A percentile compares a stretch with the other conserved stretches of the same genome.
phyloP scores from a whole-genome alignment of 1,140 invertebrate species.

The Microplitis demolitor region DNA sequence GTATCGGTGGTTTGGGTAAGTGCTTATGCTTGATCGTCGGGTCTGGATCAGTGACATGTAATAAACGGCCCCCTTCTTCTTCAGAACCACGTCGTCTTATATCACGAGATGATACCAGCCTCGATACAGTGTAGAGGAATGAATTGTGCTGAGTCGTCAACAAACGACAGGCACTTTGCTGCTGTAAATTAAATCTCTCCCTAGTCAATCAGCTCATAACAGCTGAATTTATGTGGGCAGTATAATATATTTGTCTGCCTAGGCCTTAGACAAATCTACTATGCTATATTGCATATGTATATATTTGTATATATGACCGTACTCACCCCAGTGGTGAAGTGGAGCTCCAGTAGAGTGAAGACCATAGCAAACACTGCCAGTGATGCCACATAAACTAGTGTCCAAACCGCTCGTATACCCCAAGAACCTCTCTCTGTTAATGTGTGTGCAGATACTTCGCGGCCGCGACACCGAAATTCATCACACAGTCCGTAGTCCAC shows the following conservation, averaged over 20 bases:
- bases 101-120: constrained; percentile 56
- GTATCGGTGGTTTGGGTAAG: constrained; percentile 51
- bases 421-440: constrained; percentile 54
- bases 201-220: background rate
- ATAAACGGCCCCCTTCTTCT: constrained; percentile 50
- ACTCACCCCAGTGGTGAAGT: constrained; percentile 50
- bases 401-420: constrained; percentile 64
- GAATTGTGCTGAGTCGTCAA: constrained; percentile 52
- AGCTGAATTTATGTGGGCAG: background rate
- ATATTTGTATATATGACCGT: constrained; percentile 3
- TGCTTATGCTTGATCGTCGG: constrained; percentile 50
- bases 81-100: constrained; percentile 49
- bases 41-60: constrained; percentile 56
- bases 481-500: constrained; percentile 69
- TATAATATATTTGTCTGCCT: no score
- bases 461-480: constrained; percentile 66
- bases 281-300: background rate
- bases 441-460: constrained; percentile 52
- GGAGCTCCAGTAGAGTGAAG: constrained; percentile 62
- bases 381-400: constrained; percentile 62
- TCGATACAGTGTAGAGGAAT: constrained; percentile 61
- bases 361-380: constrained; percentile 63
- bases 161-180: constrained; percentile 50
- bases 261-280: no score
- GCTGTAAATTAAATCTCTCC: constrained; percentile 35